Percentiles rank a stretch among this genome's conserved stretches.
Evolutionary conservation across 2,113 vertebrate species (phyloP).

Genomic region (Pseudorasbora parva): DNA sequence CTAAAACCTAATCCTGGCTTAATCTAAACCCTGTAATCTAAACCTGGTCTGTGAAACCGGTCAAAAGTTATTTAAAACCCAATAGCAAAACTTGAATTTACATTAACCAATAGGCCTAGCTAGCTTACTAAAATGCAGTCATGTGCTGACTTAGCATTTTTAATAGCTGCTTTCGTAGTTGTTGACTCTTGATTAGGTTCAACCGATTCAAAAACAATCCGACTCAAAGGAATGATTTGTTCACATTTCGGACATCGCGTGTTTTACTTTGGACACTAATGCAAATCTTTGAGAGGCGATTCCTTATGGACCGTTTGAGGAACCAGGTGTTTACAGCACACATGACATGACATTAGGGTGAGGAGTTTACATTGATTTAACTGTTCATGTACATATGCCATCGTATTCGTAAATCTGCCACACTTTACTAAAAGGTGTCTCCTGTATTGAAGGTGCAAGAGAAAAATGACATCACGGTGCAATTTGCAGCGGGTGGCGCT

Average conservation of each 20-base stretch:
- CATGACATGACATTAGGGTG: not conserved
- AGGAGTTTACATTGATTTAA: not conserved
- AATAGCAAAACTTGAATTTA: not conserved
- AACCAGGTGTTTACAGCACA: not conserved
- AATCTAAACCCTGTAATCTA: too few relatives aligned
- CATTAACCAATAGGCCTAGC: not conserved
- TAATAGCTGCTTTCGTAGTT: not conserved
- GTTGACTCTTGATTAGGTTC: not conserved
- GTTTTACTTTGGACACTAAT: not conserved
- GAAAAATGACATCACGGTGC: constrained; percentile 10
- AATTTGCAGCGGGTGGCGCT: constrained; percentile 38
- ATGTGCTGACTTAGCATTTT: not conserved
- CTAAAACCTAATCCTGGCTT: too few relatives aligned
- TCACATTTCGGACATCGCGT: not conserved
- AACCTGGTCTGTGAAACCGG: too few relatives aligned
- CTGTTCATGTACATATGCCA: not conserved
- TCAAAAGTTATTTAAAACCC: not conserved
- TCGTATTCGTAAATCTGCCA: not conserved
- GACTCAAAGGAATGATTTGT: not conserved
- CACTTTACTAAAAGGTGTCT: not conserved
- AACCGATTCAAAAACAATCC: not conserved
- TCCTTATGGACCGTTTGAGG: not conserved
- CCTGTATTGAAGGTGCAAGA: not conserved
- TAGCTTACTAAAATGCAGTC: not conserved
- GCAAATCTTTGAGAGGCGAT: not conserved